Conservation (phyloP, 2,888 invertebrate species). For the Oxystoma pomonae region DNA sequence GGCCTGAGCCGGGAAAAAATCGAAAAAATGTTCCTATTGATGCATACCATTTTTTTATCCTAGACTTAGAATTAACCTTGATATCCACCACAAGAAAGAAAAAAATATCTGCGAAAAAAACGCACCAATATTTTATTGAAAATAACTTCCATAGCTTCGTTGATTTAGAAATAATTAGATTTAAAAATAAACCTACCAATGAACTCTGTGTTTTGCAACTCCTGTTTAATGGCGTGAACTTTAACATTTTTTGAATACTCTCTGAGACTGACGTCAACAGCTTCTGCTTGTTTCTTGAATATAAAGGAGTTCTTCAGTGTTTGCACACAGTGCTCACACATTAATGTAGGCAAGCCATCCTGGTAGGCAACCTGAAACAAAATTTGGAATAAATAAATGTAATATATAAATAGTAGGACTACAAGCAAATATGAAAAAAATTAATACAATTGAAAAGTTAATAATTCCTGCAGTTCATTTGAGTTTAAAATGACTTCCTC, state of each 20-base stretch:
- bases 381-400: too few relatives aligned
- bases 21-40: too few relatives aligned
- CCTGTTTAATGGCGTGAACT: slow-evolving; percentile 37
- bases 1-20: too few relatives aligned
- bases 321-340: slow-evolving; percentile 43
- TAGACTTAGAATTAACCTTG: too few relatives aligned
- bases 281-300: slow-evolving; percentile 45
- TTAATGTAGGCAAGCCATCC: slow-evolving; percentile 43
- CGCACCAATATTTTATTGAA: not conserved
- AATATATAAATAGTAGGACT: too few relatives aligned
- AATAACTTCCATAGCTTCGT: not conserved
- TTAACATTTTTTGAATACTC: slow-evolving; percentile 38
- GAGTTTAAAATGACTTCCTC: too few relatives aligned
- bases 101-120: not conserved
- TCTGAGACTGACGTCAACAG: slow-evolving; percentile 39
- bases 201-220: slow-evolving; percentile 36
- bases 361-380: slow-evolving; percentile 41
- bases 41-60: too few relatives aligned
- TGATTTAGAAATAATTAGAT: not conserved
- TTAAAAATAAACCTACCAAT: slow-evolving; percentile 29
- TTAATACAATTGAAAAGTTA: too few relatives aligned
- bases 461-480: too few relatives aligned
- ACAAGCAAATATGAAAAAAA: too few relatives aligned
- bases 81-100: too few relatives aligned
- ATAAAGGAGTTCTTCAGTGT: slow-evolving; percentile 40